phyloP scores from a whole-genome alignment of 2,113 vertebrate genomes.

The Bubo bubo region DNA sequence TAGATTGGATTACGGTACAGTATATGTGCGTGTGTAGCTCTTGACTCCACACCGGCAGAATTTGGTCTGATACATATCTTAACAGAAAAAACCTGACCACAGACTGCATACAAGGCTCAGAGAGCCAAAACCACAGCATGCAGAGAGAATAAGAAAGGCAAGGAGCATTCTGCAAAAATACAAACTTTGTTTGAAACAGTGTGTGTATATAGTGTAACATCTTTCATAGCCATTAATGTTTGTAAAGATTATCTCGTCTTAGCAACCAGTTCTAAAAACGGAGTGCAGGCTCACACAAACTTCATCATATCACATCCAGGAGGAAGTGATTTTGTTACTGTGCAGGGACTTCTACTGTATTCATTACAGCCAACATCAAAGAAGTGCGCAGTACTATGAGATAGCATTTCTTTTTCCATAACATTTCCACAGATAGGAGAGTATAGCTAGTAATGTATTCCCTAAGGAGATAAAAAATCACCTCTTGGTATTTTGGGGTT shows the following conservation, averaged over 20 bases:
- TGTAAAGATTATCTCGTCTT: neutral
- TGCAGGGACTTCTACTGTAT: slow-evolving; percentile 23
- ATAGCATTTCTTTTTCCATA: neutral
- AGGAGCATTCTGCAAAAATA: neutral
- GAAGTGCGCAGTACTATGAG: neutral
- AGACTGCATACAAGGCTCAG: neutral
- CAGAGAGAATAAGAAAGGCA: neutral
- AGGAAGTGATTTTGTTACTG: slow-evolving; percentile 67
- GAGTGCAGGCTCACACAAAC: neutral
- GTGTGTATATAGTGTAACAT: neutral
- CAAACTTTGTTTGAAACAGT: neutral
- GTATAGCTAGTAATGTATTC: neutral
- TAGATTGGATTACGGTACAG: neutral
- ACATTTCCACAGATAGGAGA: neutral
- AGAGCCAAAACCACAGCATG: neutral
- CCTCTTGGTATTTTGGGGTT: neutral
- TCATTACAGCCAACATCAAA: slow-evolving; percentile 36
- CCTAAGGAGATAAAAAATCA: neutral
- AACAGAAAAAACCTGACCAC: neutral
- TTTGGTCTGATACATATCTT: neutral
- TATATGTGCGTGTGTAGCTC: neutral
- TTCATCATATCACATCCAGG: neutral
- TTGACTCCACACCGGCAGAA: neutral
- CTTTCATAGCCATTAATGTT: neutral
- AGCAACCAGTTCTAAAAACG: slow-evolving; percentile 42